phyloP scores from a whole-genome alignment of 2,888 invertebrate genomes.

The Automeris io region DNA sequence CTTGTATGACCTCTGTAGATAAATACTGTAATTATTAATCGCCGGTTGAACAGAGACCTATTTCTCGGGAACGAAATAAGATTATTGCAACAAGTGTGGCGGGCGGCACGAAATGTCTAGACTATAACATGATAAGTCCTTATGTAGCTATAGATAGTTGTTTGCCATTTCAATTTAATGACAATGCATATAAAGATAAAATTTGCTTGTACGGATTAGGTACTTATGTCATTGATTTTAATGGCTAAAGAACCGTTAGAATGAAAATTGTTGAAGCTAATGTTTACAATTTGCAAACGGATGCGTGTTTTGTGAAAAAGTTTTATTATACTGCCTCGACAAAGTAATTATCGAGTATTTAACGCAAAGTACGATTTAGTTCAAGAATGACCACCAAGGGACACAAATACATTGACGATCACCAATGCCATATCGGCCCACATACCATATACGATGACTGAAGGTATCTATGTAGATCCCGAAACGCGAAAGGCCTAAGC shows the following conservation, averaged over 20 bases:
- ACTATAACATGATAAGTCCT: not conserved
- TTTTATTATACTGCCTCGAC: too few relatives aligned
- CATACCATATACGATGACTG: too few relatives aligned
- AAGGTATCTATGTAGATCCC: too few relatives aligned
- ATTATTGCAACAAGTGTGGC: constrained; percentile 23
- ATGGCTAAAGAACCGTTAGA: constrained; percentile 35
- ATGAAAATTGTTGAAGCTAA: constrained; percentile 32
- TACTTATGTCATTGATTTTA: constrained; percentile 4
- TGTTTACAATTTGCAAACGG: constrained; percentile 25
- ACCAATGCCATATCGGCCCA: too few relatives aligned
- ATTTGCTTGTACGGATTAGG: constrained; percentile 13
- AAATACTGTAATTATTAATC: constrained; percentile 23
- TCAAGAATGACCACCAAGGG: too few relatives aligned
- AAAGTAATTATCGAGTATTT: too few relatives aligned
- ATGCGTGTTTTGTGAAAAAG: constrained; percentile 8
- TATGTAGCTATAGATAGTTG: not conserved
- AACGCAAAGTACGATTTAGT: too few relatives aligned
- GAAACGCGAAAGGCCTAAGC: too few relatives aligned
- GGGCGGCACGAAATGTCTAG: constrained; percentile 2
- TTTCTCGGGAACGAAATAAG: constrained; percentile 32
- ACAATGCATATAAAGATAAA: constrained; percentile 19
- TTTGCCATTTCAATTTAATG: constrained; percentile 17
- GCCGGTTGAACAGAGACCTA: constrained; percentile 22
- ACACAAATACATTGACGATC: too few relatives aligned
- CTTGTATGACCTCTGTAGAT: constrained; percentile 21